Percentiles rank a stretch among this genome's conserved stretches.
Evolutionary conservation across 2,113 vertebrate genomes (phyloP).

Genomic region (Chloebia gouldiae): DNA sequence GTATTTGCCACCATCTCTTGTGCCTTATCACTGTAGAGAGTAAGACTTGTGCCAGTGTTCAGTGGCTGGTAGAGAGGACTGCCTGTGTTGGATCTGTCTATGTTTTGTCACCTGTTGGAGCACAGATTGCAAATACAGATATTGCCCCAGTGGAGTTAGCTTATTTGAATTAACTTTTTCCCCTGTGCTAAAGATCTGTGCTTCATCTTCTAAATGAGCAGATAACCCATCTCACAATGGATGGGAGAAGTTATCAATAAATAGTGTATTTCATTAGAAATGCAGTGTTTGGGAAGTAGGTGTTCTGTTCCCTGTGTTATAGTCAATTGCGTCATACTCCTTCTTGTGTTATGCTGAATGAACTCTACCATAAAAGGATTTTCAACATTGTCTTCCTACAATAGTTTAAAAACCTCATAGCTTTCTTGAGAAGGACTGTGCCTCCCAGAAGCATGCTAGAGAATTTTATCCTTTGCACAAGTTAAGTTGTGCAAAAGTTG

Average conservation of each 20-base stretch:
- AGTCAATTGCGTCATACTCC: not conserved
- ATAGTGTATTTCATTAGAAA: not conserved
- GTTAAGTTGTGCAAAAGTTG: not conserved
- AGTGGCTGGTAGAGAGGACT: not conserved
- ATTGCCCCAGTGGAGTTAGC: not conserved
- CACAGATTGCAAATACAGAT: not conserved
- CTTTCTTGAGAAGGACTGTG: not conserved
- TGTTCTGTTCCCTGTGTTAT: not conserved
- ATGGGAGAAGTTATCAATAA: not conserved
- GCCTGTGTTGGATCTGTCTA: not conserved
- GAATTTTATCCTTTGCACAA: not conserved
- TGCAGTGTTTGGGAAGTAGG: not conserved
- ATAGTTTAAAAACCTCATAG: not conserved
- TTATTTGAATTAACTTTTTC: not conserved
- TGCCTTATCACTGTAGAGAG: not conserved
- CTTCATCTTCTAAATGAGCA: not conserved
- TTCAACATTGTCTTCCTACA: not conserved
- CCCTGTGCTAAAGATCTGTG: not conserved
- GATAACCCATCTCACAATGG: not conserved
- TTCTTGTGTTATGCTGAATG: not conserved
- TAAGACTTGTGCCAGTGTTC: not conserved
- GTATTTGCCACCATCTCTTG: not conserved
- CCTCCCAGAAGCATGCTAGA: not conserved
- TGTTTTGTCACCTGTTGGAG: not conserved
- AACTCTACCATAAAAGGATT: not conserved